Evolutionary conservation across 2,113 vertebrate species (phyloP).

Genomic region (Prolemur simus): DNA sequence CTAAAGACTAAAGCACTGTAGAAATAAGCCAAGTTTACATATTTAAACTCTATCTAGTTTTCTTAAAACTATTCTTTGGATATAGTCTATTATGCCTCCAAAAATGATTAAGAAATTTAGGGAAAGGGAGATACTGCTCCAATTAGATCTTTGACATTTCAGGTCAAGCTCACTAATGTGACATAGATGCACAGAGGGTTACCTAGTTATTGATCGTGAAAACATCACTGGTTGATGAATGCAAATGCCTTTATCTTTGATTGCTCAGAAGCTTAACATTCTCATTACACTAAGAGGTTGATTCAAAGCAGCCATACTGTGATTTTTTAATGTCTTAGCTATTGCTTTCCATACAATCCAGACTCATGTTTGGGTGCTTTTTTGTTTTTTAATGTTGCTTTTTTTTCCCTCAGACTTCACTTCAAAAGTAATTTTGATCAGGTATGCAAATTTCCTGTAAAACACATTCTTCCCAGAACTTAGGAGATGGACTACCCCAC

Average conservation of each 20-base stretch:
- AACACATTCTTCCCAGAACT: not conserved
- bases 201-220: not conserved
- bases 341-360: not conserved
- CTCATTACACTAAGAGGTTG: not conserved
- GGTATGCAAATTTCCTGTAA: not conserved
- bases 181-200: not conserved
- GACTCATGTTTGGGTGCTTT: not conserved
- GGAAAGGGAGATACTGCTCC: not conserved
- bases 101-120: not conserved
- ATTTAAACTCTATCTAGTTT: not conserved
- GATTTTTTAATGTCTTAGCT: not conserved
- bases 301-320: not conserved
- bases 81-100: not conserved
- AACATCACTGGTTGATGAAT: not conserved
- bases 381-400: not conserved
- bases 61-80: not conserved
- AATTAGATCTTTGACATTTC: not conserved
- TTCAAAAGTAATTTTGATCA: not conserved
- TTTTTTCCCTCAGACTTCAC: not conserved
- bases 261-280: not conserved
- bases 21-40: not conserved
- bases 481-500: not conserved
- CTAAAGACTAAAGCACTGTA: not conserved
- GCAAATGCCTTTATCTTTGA: not conserved
- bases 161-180: not conserved